Percentiles rank a stretch among this genome's conserved stretches.
Evolutionary conservation across 2,113 vertebrate genomes (phyloP).

Genomic region (Lampris megalopsis): DNA sequence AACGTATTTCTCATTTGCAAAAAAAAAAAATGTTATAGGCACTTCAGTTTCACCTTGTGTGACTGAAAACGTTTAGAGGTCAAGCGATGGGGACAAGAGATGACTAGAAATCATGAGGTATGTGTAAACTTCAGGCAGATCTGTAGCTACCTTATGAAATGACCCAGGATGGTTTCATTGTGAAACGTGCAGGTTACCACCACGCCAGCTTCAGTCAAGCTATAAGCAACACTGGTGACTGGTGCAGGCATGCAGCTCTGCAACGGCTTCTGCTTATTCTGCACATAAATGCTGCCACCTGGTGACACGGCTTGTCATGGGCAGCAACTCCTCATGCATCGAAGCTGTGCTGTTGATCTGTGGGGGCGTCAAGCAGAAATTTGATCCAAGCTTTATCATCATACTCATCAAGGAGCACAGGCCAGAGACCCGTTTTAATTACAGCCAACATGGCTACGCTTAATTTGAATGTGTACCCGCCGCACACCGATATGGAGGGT

Average conservation of each 20-base stretch:
- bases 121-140: neutral
- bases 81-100: neutral
- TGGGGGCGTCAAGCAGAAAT: conserved; percentile 21
- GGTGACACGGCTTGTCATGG: conserved; percentile 62
- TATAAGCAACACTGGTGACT: neutral
- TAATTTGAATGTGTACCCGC: conserved; percentile 64
- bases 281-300: conserved; percentile 84
- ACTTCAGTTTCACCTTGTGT: too few relatives aligned
- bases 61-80: too few relatives aligned
- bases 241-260: conserved; percentile 49
- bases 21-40: too few relatives aligned
- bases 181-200: conserved; percentile 28
- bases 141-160: neutral
- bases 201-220: conserved; percentile 4
- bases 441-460: conserved; percentile 47
- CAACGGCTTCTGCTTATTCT: conserved; percentile 46
- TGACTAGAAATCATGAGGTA: neutral
- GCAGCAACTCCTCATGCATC: conserved; percentile 43
- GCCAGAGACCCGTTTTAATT: conserved; percentile 29
- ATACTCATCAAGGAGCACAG: conserved; percentile 18
- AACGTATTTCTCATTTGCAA: too few relatives aligned
- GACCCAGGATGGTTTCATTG: neutral
- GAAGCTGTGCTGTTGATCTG: conserved; percentile 34
- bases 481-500: conserved; percentile 63
- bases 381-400: conserved; percentile 7